A percentile compares a stretch with the other conserved stretches of the same genome.
Evolutionary conservation across 35 echinoderm and acorn worm genomes (phyloP).

Genomic region (Chiridota heheva): DNA sequence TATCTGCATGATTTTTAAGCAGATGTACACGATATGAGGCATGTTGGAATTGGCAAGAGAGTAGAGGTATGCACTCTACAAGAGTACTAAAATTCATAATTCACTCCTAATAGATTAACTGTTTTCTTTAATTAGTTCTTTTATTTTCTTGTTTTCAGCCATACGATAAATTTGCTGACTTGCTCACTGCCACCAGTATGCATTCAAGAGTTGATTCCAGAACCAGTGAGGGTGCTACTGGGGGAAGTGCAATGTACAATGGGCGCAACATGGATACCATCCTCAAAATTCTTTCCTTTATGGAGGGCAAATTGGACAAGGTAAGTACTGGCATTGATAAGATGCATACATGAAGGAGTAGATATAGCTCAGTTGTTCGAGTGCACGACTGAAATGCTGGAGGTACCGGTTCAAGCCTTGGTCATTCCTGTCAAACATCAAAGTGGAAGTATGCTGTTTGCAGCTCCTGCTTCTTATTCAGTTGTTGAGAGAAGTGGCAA

Average conservation of each 20-base stretch:
- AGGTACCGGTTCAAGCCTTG: too few species aligned
- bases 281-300: constrained; percentile 69
- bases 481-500: too few species aligned
- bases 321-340: constrained; percentile 37
- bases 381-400: too few species aligned
- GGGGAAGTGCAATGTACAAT: constrained; percentile 66
- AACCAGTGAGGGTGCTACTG: constrained; percentile 67
- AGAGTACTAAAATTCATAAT: background rate
- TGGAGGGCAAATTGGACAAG: constrained; percentile 78
- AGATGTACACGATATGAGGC: too few species aligned
- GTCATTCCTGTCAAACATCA: too few species aligned
- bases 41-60: too few species aligned
- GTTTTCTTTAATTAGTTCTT: background rate
- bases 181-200: constrained; percentile 61
- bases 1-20: too few species aligned
- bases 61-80: too few species aligned
- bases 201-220: constrained; percentile 78
- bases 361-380: too few species aligned
- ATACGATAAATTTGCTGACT: constrained; percentile 88
- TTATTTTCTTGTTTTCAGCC: constrained; percentile 47
- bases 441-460: too few species aligned
- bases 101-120: background rate
- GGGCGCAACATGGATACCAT: constrained; percentile 72
- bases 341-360: background rate
- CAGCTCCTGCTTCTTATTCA: too few species aligned